These are phyloP conservation scores for Origma solitaria DNA, from an alignment of 2,113 vertebrate species.

Conservation along the genomic window DNA sequence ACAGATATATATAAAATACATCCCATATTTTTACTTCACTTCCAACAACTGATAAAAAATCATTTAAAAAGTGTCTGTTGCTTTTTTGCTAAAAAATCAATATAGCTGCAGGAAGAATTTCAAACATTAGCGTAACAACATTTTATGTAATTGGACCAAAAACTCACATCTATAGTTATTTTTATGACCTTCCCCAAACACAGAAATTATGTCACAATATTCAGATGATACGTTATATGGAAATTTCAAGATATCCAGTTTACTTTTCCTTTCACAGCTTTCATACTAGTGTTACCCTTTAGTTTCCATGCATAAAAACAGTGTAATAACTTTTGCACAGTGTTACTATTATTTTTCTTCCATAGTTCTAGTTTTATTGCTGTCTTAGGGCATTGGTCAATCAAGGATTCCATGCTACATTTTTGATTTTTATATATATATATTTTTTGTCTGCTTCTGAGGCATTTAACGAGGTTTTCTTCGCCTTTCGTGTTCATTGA, in stretches of 20 bases:
- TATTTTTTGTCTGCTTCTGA: background rate
- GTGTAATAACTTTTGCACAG: background rate
- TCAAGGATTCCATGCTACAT: background rate
- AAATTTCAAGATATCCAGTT: background rate
- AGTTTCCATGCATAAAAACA: background rate
- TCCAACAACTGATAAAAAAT: background rate
- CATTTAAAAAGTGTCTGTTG: rapidly evolving
- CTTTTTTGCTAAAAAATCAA: background rate
- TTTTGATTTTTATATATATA: background rate
- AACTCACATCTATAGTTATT: background rate
- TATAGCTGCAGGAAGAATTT: background rate
- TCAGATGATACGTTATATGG: background rate
- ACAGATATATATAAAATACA: background rate
- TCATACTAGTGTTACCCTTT: background rate
- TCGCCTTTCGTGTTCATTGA: conserved; percentile 57
- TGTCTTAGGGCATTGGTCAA: background rate
- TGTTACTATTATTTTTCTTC: background rate
- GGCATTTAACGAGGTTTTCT: conserved; percentile 58
- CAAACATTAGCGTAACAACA: background rate
- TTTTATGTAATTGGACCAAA: background rate
- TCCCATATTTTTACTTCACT: background rate
- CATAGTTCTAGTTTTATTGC: background rate
- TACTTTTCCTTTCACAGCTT: background rate
- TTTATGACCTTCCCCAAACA: background rate
- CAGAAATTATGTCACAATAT: background rate